Base-by-base conservation (phyloP, 2,888 invertebrate species). In the Coenonympha glycerion region DNA sequence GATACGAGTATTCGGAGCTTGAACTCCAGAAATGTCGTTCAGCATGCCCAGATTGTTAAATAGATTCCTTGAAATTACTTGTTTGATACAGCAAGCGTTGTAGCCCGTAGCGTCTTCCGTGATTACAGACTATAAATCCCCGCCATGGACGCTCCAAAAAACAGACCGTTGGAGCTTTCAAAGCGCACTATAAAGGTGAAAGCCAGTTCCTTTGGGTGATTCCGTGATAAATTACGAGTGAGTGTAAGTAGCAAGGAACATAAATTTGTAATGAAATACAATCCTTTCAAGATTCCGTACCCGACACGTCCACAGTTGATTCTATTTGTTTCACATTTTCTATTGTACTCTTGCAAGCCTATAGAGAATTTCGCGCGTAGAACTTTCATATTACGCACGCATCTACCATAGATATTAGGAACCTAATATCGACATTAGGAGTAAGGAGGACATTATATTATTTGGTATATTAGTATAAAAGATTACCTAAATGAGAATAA, bases 221-320 rank as follows among this genome's bases (percentile, higher is more conserved):
- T 44, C 30, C n/a, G 13, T 36, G 24, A 48, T 54, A 48, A 36
- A 54, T 51, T 37, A 51, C 51, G n/a, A 42, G 33, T 8, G 30
- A 40, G 39, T 31, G 26, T 13, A 36, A 44, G 26, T 31, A 26
- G 37, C 45, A 51, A 45, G 34, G 13, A 24, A n/a, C 26, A 45
- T 50, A 44, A 31, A 50, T 50, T 47, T 36, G 22, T 51, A 40
- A 54, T 51, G 40, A 22, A 50, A 50, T 36, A 44, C 40, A 40
- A 45, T 45, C 40, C 18, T 47, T 36, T 47, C 21, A 24, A 22
- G 16, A 47, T 47, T 34, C 8, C 8, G 15, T 16, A 42, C 3
- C 22, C 8, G 15, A 46, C 21, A 34, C 34, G 22, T 33, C 9
- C 24, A 24, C 18, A 18, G n/a, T 39, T 21, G 8, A 42, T 37